Evolutionary conservation across 1,140 invertebrate species (phyloP), one percentile per base, ranked within the genome.

Genomic region (Saccostrea cuccullata): DNA sequence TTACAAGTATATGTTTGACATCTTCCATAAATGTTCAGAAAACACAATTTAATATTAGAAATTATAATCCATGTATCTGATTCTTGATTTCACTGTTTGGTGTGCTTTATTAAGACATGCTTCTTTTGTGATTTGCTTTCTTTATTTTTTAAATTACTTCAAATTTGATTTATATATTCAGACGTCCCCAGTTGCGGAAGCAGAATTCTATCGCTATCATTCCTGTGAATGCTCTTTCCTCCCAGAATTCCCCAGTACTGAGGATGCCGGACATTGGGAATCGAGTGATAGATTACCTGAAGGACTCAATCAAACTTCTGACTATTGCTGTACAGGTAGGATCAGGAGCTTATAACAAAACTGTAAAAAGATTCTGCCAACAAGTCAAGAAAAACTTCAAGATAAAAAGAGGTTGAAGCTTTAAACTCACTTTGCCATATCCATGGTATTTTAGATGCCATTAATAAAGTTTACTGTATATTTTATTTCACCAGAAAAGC

Each of bases 151-250:
- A 36, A 36, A 36, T 36, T 1, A 36, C 30, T 36, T 36, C 30
- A 36, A 36, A 36, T 36, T 36, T 36, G 30, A 36, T 36, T 36
- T 36, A 36, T 67, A 23, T n/a, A 67, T 47, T 64, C 26, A 77
- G 70, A 36, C 40, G 82, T 30, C 82, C 82, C n/a, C 70, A 77
- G 70, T 84, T 89, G n/a, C 85, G 82, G 8, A 92, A 88, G 73
- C 90, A 91, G 56, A 86, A 89, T 30, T 92, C 91, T 0, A 86
- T 92, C n/a, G 87, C 91, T 2, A 88, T 88, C 23, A 90, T 87
- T n/a, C 84, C 86, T 23, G 77, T 86, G 13, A 82, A 88, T 36
- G 40, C 89, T 8, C 13, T 82, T 15, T 26, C 11, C 13, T 82
- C 64, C 12, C 83, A 87, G 55, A 87, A 86, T 13, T 87, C 89